A percentile compares a stretch with the other conserved stretches of the same genome.
Evolutionary conservation across 2,113 vertebrate species (phyloP).

Genomic region (Poecile atricapillus): DNA sequence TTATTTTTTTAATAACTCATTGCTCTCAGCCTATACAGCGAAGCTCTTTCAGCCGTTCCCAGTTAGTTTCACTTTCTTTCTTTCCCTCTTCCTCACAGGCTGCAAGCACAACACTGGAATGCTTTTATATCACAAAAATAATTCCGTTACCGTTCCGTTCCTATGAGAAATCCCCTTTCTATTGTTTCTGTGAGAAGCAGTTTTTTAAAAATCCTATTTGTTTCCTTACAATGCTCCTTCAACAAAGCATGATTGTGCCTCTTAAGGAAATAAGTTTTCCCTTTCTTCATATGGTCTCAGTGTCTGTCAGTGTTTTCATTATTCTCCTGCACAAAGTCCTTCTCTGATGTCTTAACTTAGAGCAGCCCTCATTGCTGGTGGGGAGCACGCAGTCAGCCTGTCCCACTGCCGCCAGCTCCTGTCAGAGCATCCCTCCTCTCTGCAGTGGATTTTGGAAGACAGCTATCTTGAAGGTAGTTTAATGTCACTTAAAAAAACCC

Average conservation of each 20-base stretch:
- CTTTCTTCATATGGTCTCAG: background rate
- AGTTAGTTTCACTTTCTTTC: constrained; percentile 39
- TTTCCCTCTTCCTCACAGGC: background rate
- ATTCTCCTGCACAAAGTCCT: background rate
- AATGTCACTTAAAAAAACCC: background rate
- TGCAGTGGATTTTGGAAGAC: background rate
- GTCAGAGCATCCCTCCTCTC: background rate
- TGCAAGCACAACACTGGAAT: background rate
- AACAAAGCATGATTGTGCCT: background rate
- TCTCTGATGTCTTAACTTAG: background rate
- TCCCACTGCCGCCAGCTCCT: background rate
- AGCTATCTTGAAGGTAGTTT: background rate
- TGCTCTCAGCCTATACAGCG: background rate
- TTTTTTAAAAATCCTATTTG: background rate
- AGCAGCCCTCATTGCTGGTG: background rate
- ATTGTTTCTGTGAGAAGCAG: background rate
- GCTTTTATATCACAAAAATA: background rate
- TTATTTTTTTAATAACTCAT: background rate
- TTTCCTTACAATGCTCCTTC: background rate
- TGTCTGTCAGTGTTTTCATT: background rate
- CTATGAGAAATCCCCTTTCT: background rate
- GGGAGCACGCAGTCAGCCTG: fast-evolving
- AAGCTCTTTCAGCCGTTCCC: background rate
- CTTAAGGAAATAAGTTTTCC: background rate
- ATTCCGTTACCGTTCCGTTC: background rate